Evolutionary conservation across 2,113 vertebrate species (phyloP).

Genomic region (Erythrolamprus reginae): DNA sequence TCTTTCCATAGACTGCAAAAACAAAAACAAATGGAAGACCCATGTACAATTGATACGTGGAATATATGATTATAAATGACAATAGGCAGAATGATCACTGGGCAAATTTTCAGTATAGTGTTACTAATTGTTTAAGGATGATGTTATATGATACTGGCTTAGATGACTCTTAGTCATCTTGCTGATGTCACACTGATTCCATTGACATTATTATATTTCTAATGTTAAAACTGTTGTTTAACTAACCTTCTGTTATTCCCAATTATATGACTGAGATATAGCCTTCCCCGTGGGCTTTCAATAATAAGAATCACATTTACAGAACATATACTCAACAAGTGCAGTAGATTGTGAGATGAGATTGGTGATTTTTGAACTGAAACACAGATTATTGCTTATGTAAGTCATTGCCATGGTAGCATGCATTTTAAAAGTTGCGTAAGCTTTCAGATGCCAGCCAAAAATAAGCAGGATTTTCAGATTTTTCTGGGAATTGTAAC

Average conservation of each 20-base stretch:
- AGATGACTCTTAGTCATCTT: background rate
- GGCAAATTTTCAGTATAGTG: background rate
- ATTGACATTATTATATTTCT: background rate
- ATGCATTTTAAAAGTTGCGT: slow-evolving; percentile 39
- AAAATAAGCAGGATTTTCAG: background rate
- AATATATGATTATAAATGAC: background rate
- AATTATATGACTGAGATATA: background rate
- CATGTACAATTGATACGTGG: background rate
- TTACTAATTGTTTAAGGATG: background rate
- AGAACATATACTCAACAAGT: background rate
- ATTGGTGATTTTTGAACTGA: slow-evolving; percentile 25
- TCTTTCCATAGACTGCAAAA: background rate
- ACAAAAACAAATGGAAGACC: background rate
- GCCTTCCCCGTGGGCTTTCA: background rate
- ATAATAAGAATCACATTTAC: background rate
- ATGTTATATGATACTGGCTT: background rate
- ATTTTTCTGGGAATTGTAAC: background rate
- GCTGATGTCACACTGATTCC: background rate
- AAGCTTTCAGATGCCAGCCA: slow-evolving; percentile 16
- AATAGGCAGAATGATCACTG: background rate
- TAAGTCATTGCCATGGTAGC: slow-evolving; percentile 60
- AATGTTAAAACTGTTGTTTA: background rate
- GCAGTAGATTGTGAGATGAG: background rate
- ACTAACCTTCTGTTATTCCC: background rate
- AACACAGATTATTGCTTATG: slow-evolving; percentile 49